Evolutionary conservation across 2,888 invertebrate species (phyloP).

Genomic region (Caenorhabditis panamensis): DNA sequence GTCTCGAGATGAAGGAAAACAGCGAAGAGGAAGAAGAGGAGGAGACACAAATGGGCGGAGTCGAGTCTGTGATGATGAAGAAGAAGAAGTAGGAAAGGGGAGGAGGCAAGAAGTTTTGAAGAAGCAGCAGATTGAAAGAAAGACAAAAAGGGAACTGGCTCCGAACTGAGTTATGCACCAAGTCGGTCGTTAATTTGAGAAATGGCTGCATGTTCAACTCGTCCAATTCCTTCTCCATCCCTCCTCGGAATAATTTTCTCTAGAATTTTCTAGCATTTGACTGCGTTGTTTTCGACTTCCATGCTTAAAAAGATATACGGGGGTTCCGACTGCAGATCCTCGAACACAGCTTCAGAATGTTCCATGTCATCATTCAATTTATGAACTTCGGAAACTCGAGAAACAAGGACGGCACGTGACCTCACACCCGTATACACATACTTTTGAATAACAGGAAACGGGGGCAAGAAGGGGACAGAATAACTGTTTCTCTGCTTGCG

Average conservation of each 20-base stretch:
- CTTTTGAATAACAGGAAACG: slow-evolving; percentile 34
- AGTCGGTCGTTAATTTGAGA: slow-evolving; percentile 27
- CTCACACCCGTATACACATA: slow-evolving; percentile 8
- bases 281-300: background rate
- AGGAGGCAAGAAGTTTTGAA: slow-evolving; percentile 33
- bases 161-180: slow-evolving; percentile 7
- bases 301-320: too few species aligned
- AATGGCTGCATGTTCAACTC: slow-evolving; percentile 11
- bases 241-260: background rate
- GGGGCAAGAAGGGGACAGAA: slow-evolving; percentile 10
- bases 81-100: slow-evolving; percentile 9
- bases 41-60: slow-evolving; percentile 26
- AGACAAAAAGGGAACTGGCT: background rate
- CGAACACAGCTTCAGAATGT: background rate
- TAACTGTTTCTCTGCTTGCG: slow-evolving; percentile 4
- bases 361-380: background rate
- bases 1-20: background rate
- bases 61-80: slow-evolving; percentile 19
- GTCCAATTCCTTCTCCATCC: background rate
- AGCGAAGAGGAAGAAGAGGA: slow-evolving; percentile 11
- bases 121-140: slow-evolving; percentile 17
- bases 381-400: background rate
- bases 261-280: background rate
- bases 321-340: too few species aligned
- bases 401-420: slow-evolving; percentile 22